A percentile compares a stretch with the other conserved stretches of the same genome.
Conservation (phyloP, 1,140 invertebrate species). For the Hesperophylax magnus region DNA sequence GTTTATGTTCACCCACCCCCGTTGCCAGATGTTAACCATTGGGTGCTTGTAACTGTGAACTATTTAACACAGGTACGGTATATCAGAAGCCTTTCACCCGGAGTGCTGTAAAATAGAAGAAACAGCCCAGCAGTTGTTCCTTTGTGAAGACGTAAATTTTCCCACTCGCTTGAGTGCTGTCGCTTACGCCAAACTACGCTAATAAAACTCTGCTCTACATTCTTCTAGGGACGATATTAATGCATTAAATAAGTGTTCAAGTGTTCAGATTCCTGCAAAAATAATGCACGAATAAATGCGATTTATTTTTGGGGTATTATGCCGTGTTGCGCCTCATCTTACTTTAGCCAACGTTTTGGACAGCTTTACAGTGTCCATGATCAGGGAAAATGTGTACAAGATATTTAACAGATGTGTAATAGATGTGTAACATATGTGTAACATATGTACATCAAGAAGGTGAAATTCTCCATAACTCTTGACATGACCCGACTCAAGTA, state of each 20-base stretch:
- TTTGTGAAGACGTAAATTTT: conserved; percentile 55
- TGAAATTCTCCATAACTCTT: too few relatives aligned
- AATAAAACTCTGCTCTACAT: conserved; percentile 46
- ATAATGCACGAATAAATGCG: too few relatives aligned
- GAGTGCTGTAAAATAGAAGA: conserved; percentile 55
- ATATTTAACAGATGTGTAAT: too few relatives aligned
- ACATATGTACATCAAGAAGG: too few relatives aligned
- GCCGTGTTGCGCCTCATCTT: too few relatives aligned
- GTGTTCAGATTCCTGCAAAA: neutral
- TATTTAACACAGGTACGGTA: conserved; percentile 38
- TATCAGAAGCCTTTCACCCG: conserved; percentile 16
- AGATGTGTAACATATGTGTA: too few relatives aligned
- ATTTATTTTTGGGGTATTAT: too few relatives aligned
- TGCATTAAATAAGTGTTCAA: neutral
- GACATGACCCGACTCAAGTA: too few relatives aligned
- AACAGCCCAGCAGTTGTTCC: conserved; percentile 44
- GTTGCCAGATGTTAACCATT: conserved; percentile 20
- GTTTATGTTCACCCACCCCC: neutral
- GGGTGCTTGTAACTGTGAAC: conserved; percentile 1
- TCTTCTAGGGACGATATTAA: conserved; percentile 1
- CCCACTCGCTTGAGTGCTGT: conserved; percentile 49
- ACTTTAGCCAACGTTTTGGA: too few relatives aligned
- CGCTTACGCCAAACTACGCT: conserved; percentile 52
- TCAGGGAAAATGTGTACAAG: too few relatives aligned
- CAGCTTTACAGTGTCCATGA: too few relatives aligned